Evolutionary conservation across 1,140 invertebrate genomes (phyloP).

Genomic region (Vanessa atalanta): DNA sequence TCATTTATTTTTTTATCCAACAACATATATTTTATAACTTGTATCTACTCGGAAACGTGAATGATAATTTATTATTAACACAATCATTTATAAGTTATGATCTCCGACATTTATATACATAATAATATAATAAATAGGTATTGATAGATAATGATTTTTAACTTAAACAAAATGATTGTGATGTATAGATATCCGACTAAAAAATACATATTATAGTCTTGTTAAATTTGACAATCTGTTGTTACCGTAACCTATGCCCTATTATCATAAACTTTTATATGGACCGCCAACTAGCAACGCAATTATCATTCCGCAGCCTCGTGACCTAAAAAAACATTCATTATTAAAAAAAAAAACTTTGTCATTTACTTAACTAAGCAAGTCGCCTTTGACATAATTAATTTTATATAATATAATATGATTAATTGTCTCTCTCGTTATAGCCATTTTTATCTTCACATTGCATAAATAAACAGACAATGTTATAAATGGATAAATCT

Average conservation of each 20-base stretch:
- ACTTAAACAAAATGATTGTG: constrained; percentile 7
- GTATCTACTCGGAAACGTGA: constrained; percentile 11
- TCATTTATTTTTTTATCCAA: not conserved
- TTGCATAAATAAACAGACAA: no score
- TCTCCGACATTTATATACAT: not conserved
- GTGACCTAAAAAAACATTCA: constrained; percentile 74
- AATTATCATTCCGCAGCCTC: constrained; percentile 69
- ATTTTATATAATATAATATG: constrained; percentile 6
- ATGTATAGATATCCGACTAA: constrained; percentile 23
- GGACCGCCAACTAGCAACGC: constrained; percentile 66
- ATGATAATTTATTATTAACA: constrained; percentile 20
- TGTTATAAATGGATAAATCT: no score
- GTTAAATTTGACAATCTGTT: constrained; percentile 63
- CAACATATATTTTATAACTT: not conserved
- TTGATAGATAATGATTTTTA: constrained; percentile 9
- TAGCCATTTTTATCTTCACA: not conserved
- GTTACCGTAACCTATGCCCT: constrained; percentile 77
- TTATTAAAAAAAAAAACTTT: constrained; percentile 42
- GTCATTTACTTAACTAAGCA: constrained; percentile 21
- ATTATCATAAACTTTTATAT: constrained; percentile 70
- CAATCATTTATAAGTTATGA: constrained; percentile 7
- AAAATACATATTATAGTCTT: constrained; percentile 30
- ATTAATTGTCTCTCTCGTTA: not conserved
- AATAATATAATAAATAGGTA: constrained; percentile 3
- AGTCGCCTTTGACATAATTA: constrained; percentile 9